Conservation (phyloP, 2,113 vertebrate species). For the Coracopsis vasa region DNA sequence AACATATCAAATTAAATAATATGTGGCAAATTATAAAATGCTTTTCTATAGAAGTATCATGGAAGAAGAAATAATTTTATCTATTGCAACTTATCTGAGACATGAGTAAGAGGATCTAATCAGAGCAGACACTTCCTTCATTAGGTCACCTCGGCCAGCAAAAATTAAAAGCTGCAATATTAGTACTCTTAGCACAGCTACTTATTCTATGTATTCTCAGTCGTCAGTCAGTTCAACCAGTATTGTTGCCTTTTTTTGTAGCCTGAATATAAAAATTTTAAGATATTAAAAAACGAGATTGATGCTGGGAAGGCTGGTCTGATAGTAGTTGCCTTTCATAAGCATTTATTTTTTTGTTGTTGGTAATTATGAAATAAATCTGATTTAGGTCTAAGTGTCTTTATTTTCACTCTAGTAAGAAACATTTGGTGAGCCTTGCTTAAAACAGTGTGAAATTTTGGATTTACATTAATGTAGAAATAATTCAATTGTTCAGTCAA, state of each 20-base stretch:
- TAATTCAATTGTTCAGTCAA: neutral
- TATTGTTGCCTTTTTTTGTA: neutral
- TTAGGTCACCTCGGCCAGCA: neutral
- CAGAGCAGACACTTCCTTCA: neutral
- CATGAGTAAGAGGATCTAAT: neutral
- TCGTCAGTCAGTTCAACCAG: neutral
- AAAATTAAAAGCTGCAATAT: neutral
- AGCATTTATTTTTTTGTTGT: neutral
- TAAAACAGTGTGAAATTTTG: neutral
- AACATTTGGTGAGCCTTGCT: neutral
- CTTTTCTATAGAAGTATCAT: neutral
- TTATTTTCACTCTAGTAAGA: neutral
- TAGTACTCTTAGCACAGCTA: neutral
- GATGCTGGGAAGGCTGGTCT: neutral
- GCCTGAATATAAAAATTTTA: neutral
- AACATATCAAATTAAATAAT: neutral
- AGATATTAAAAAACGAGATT: neutral
- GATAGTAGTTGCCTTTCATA: neutral
- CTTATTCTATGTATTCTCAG: neutral
- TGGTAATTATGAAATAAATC: neutral
- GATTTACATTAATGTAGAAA: neutral
- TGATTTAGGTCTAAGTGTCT: neutral
- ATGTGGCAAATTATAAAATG: neutral
- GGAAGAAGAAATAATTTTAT: neutral
- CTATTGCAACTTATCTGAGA: neutral